These are phyloP conservation scores for Ceyx cyanopectus DNA, from an alignment of 2,113 vertebrate species.

Conservation along the genomic window DNA sequence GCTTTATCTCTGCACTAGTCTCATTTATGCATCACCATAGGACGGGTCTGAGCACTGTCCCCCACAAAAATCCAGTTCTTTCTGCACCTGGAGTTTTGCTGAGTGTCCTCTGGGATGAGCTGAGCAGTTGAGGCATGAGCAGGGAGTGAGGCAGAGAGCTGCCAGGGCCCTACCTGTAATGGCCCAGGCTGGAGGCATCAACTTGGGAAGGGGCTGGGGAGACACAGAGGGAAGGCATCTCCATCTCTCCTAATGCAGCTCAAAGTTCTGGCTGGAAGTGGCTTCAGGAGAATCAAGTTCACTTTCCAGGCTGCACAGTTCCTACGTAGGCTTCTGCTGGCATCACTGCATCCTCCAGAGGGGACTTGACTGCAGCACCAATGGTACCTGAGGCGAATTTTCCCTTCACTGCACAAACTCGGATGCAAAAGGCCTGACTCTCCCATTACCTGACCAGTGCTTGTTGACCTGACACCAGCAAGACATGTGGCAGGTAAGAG, in stretches of 20 bases:
- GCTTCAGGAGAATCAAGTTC: neutral
- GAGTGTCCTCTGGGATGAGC: neutral
- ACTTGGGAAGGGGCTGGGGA: neutral
- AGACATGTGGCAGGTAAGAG: neutral
- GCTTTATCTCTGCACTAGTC: neutral
- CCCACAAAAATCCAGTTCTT: neutral
- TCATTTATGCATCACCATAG: neutral
- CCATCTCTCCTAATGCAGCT: neutral
- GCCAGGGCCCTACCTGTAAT: rapidly evolving
- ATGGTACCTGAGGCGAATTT: neutral
- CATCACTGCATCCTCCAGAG: neutral
- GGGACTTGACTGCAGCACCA: neutral
- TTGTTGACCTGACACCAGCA: neutral
- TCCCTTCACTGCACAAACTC: neutral
- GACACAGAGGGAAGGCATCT: rapidly evolving
- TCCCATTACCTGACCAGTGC: neutral
- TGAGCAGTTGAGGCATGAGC: rapidly evolving
- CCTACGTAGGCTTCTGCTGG: neutral
- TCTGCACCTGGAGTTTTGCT: neutral
- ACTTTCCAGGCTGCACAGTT: neutral
- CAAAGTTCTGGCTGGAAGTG: neutral
- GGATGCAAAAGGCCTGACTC: neutral
- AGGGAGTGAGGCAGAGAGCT: neutral
- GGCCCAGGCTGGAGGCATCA: neutral
- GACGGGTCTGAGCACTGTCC: neutral